These are phyloP conservation scores for Gobiocypris rarus DNA, from an alignment of 2,113 vertebrate species.

Conservation along the genomic window DNA sequence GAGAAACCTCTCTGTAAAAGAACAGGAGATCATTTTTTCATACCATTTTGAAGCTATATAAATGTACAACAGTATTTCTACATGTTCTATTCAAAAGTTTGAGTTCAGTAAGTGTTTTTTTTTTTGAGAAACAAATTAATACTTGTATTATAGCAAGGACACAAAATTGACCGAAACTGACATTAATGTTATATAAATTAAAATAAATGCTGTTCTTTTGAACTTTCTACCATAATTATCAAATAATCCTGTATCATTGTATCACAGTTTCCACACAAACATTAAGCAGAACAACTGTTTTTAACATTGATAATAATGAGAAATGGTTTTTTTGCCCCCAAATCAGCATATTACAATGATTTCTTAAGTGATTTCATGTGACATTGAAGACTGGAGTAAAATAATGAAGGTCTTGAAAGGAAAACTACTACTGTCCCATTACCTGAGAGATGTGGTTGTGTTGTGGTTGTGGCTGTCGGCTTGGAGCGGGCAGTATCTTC, in stretches of 20 bases:
- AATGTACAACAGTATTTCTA: background rate
- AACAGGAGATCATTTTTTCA: background rate
- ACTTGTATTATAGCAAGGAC: no score
- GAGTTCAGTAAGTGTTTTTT: background rate
- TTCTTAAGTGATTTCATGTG: background rate
- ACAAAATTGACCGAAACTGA: background rate
- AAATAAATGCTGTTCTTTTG: background rate
- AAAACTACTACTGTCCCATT: conserved; percentile 35
- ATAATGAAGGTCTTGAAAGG: background rate
- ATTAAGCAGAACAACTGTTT: no score
- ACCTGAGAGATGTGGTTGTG: conserved; percentile 66
- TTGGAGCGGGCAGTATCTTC: conserved; percentile 71
- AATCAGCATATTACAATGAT: background rate
- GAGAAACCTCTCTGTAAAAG: conserved; percentile 67
- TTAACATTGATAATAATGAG: no score
- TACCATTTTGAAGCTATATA: background rate
- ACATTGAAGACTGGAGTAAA: background rate
- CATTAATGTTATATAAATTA: no score
- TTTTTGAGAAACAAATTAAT: no score
- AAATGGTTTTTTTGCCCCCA: no score
- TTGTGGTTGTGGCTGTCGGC: conserved; percentile 66
- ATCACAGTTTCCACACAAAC: no score
- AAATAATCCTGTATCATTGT: no score
- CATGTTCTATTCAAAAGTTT: background rate
- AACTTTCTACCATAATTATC: background rate